These are phyloP conservation scores for Venturia canescens DNA, from an alignment of 1,140 invertebrate species.

Conservation along the genomic window DNA sequence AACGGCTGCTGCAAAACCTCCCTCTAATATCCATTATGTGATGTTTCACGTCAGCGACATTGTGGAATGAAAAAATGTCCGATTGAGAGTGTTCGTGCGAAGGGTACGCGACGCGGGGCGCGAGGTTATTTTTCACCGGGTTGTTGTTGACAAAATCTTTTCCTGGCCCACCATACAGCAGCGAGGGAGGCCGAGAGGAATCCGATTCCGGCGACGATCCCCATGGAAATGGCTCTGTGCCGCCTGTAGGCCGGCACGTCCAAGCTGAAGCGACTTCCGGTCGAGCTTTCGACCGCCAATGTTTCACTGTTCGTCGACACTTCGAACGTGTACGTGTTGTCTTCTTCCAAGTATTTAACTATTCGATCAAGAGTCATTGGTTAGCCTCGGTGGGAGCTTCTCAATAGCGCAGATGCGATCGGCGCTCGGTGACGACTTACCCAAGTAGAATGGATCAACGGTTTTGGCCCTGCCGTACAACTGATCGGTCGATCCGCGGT, in stretches of 20 bases:
- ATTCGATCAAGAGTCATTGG: slow-evolving; percentile 58
- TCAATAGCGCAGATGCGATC: too few species aligned
- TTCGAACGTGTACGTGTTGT: slow-evolving; percentile 82
- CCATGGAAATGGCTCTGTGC: slow-evolving; percentile 81
- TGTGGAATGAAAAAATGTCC: not conserved
- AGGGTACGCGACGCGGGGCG: not conserved
- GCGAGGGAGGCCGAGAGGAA: slow-evolving; percentile 79
- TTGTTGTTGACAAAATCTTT: slow-evolving; percentile 71
- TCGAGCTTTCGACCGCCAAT: slow-evolving; percentile 76
- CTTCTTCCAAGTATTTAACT: slow-evolving; percentile 82
- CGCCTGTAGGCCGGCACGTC: slow-evolving; percentile 81
- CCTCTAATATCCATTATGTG: too few species aligned
- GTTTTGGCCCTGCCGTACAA: slow-evolving; percentile 81
- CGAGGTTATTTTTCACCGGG: slow-evolving; percentile 63
- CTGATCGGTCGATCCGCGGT: slow-evolving; percentile 78
- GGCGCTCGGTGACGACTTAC: too few species aligned
- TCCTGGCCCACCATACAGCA: slow-evolving; percentile 80
- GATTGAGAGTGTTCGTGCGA: not conserved
- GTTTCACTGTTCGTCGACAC: slow-evolving; percentile 78
- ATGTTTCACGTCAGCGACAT: too few species aligned
- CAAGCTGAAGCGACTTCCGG: slow-evolving; percentile 78
- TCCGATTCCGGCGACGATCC: slow-evolving; percentile 78
- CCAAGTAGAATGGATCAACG: slow-evolving; percentile 79
- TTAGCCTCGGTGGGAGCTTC: too few species aligned
- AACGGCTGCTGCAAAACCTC: too few species aligned